Conservation (phyloP, 1,140 invertebrate species). For the Armadillidium nasatum region DNA sequence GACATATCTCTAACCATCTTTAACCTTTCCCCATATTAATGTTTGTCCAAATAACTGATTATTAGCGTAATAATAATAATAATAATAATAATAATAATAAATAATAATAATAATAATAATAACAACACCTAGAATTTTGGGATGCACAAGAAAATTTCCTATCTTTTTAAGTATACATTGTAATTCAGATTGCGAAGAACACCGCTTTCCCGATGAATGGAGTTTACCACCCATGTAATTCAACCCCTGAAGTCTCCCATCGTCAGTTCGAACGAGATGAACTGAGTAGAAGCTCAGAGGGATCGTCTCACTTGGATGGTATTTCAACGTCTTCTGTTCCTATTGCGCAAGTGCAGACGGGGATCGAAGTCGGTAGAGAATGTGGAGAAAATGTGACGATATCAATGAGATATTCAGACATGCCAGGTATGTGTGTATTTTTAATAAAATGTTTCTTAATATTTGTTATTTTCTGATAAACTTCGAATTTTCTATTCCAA, state of each 20-base stretch:
- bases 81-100: too few species aligned
- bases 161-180: too few species aligned
- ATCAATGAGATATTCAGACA: not conserved
- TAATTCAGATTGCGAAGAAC: constrained; percentile 62
- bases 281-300: constrained; percentile 10
- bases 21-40: too few species aligned
- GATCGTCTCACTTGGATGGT: not conserved
- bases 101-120: too few species aligned
- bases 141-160: too few species aligned
- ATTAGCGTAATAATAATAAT: too few species aligned
- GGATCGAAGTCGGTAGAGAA: constrained; percentile 61
- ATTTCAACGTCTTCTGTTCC: not conserved
- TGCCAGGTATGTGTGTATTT: not conserved
- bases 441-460: not conserved
- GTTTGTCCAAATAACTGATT: too few species aligned
- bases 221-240: constrained; percentile 46
- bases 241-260: constrained; percentile 37
- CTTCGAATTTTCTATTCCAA: too few species aligned
- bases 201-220: constrained; percentile 63
- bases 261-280: constrained; percentile 27
- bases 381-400: constrained; percentile 52
- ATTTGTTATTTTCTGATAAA: too few species aligned
- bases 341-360: constrained; percentile 51
- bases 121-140: too few species aligned
- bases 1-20: too few species aligned